Base-by-base conservation (phyloP, 2,113 vertebrate species). In the Orycteropus afer region DNA sequence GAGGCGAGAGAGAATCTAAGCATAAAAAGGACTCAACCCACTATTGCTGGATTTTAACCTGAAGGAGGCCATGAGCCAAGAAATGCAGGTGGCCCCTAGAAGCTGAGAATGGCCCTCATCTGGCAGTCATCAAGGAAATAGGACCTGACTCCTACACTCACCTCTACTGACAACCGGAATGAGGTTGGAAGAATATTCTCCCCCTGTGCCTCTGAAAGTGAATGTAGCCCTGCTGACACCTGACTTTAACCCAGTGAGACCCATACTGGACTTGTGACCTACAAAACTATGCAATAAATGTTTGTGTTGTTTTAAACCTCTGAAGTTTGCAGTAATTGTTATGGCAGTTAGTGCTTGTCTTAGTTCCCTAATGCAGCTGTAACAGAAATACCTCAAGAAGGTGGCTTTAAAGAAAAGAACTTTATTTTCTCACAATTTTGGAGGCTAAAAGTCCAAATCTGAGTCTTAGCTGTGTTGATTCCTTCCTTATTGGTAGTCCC, bases 261-360 rank as follows among this genome's bases (percentile, higher is more conserved):
- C 12, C 67, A 7, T 37, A 29, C 53, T 53, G 78, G 82, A 93
- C 40, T 93, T n/a, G 25, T 61, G 83, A 93, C 67, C 65, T 77
- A 88, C 37, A 82, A 67, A 89, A 85, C 73, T 13, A 9, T 91
- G 80, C 90, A 73, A n/a, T 74, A 84, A 94, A n/a, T 23, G 13
- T 55, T 18, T 63, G 5, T 84, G 47, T 47, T 73, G 45, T 81
- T 84, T 88, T n/a, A 77, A 90, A 57, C 65, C 45, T 88, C n/a
- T 40, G 59, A 76, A 69, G 7, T 82, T 45, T 88, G 8, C 67
- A 78, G 17, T 65, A 88, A 57, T 93, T 93, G 2, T 80, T 90
- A 76, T 18, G 45, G 71, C 65, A 81, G 7, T 55, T 81, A 65
- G 22, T 40, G 59, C 18, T 29, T 59, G 57, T 61, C n/a, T n/a